A percentile compares a stretch with the other conserved stretches of the same genome.
These are phyloP conservation scores for Orientallactaga bullata DNA, from an alignment of 2,113 vertebrate species.

Conservation along the genomic window DNA sequence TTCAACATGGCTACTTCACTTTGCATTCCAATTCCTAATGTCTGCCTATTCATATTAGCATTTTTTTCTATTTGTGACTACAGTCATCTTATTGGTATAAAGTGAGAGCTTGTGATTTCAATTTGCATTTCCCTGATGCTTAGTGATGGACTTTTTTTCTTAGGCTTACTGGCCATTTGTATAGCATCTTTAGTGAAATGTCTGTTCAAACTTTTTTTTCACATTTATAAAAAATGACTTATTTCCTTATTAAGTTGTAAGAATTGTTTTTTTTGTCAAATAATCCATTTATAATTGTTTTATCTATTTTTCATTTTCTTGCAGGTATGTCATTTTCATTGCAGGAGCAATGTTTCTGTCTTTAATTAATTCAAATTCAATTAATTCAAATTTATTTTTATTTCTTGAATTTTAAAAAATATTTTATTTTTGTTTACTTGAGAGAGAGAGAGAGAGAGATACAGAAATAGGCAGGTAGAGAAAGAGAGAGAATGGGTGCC, in stretches of 20 bases:
- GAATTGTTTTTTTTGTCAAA: neutral
- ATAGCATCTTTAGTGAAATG: slow-evolving; percentile 13
- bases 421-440: no score
- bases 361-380: no score
- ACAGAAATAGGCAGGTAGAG: no score
- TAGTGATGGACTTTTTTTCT: neutral
- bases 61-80: neutral
- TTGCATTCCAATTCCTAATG: neutral
- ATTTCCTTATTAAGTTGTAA: neutral
- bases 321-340: no score
- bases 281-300: neutral
- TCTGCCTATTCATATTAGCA: neutral
- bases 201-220: neutral
- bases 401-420: no score
- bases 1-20: neutral
- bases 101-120: slow-evolving; percentile 11
- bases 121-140: neutral
- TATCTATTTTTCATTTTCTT: no score
- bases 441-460: no score
- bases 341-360: no score
- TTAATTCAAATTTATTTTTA: no score
- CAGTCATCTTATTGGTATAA: neutral
- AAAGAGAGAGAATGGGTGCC: no score
- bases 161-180: neutral
- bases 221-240: neutral